These are phyloP conservation scores for Psilanteris sp. DNA, from an alignment of 1,140 invertebrate species.

Conservation along the genomic window DNA sequence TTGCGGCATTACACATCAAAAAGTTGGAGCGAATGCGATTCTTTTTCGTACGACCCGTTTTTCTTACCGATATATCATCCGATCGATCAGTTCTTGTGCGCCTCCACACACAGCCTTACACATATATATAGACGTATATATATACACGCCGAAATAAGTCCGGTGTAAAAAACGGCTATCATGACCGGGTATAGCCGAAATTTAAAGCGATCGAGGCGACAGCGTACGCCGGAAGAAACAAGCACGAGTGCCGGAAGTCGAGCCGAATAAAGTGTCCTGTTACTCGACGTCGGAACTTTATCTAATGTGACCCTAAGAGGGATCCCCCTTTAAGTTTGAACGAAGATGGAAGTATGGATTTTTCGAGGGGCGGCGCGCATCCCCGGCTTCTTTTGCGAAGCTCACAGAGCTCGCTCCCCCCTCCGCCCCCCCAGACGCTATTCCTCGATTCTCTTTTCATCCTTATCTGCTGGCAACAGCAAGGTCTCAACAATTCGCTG, in stretches of 20 bases:
- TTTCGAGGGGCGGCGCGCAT: conserved; percentile 23
- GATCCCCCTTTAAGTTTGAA: conserved; percentile 34
- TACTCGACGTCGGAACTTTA: conserved; percentile 58
- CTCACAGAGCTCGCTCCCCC: too few relatives aligned
- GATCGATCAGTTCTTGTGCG: conserved; percentile 16
- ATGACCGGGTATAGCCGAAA: conserved; percentile 19
- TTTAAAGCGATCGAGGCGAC: conserved; percentile 42
- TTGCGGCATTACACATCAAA: neutral
- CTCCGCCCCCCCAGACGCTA: too few relatives aligned
- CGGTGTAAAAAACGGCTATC: conserved; percentile 26
- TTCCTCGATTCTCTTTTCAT: conserved; percentile 31
- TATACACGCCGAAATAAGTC: conserved; percentile 13
- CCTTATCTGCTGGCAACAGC: conserved; percentile 28
- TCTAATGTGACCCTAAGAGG: conserved; percentile 53
- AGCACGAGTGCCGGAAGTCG: conserved; percentile 46
- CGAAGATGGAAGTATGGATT: conserved; percentile 32
- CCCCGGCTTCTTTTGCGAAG: conserved; percentile 35
- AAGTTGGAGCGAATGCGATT: neutral
- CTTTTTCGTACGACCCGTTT: conserved; percentile 11
- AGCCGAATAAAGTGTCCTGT: conserved; percentile 55
- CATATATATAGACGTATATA: too few relatives aligned
- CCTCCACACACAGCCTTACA: too few relatives aligned
- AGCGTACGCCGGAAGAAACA: conserved; percentile 34
- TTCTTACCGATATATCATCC: conserved; percentile 16
- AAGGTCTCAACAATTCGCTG: conserved; percentile 33